A percentile compares a stretch with the other conserved stretches of the same genome.
Conservation (phyloP, 2,888 invertebrate species). For the Cerastis rubricosa region DNA sequence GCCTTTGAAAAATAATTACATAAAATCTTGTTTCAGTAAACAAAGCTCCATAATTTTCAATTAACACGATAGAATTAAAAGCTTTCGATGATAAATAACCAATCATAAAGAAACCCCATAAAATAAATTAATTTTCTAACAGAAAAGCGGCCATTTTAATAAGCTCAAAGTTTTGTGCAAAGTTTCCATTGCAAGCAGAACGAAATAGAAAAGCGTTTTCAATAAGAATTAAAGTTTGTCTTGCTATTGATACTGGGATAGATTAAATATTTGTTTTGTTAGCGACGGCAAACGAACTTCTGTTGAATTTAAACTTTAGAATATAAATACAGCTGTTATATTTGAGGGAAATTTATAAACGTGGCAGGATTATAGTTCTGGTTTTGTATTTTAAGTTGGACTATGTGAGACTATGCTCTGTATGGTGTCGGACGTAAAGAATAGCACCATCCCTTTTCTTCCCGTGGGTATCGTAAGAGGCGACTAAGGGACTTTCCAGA, state of each 20-base stretch:
- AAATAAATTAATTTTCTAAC: slow-evolving; percentile 10
- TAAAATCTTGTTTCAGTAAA: slow-evolving; percentile 21
- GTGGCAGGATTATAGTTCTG: not conserved
- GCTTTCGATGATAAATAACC: slow-evolving; percentile 2
- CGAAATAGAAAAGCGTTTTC: slow-evolving; percentile 31
- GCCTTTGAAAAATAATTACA: not conserved
- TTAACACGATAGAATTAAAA: slow-evolving; percentile 15
- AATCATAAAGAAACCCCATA: slow-evolving; percentile 13
- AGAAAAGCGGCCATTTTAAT: slow-evolving; percentile 11
- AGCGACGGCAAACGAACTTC: not conserved
- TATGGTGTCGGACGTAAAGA: too few relatives aligned
- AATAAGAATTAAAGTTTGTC: slow-evolving; percentile 11
- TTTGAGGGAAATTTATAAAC: not conserved
- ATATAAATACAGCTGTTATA: not conserved
- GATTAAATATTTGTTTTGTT: slow-evolving; percentile 22
- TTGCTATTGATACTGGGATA: not conserved
- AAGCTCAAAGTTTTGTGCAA: slow-evolving; percentile 11
- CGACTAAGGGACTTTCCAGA: too few relatives aligned
- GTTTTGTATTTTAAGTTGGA: not conserved
- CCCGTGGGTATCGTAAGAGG: too few relatives aligned
- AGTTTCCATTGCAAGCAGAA: slow-evolving; percentile 1
- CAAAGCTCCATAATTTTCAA: slow-evolving; percentile 1
- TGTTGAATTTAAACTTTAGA: slow-evolving; percentile 11
- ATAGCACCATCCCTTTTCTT: too few relatives aligned
- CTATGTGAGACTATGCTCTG: too few relatives aligned